These are phyloP conservation scores for Rutilus rutilus DNA, from an alignment of 2,113 vertebrate species.

Conservation along the genomic window DNA sequence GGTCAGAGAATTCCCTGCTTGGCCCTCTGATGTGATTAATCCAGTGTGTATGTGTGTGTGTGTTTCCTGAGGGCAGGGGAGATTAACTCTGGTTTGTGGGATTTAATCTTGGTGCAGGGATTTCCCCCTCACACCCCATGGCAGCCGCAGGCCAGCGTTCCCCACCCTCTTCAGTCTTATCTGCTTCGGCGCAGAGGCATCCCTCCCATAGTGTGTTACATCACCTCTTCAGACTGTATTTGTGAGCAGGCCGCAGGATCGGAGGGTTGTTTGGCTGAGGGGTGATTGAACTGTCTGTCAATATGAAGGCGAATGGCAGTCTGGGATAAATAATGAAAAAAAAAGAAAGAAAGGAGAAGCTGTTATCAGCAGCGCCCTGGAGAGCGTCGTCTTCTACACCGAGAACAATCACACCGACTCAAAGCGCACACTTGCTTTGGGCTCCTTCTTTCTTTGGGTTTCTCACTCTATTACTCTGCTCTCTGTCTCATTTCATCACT, in stretches of 20 bases:
- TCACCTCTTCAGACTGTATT: conserved; percentile 44
- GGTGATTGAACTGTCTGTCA: conserved; percentile 43
- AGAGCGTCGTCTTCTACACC: conserved; percentile 15
- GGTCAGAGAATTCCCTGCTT: conserved; percentile 31
- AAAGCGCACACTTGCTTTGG: conserved; percentile 7
- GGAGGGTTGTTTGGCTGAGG: conserved; percentile 40
- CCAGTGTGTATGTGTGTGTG: conserved; percentile 28
- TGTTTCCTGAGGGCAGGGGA: conserved; percentile 37
- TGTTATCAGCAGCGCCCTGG: conserved; percentile 41
- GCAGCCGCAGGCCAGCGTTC: conserved; percentile 18
- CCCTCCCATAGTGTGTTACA: conserved; percentile 63
- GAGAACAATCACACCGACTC: conserved; percentile 29
- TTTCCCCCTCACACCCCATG: conserved; percentile 43
- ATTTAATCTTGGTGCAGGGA: conserved; percentile 56
- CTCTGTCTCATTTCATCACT: not conserved
- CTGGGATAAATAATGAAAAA: conserved; percentile 40
- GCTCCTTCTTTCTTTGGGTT: not conserved
- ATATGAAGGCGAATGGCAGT: conserved; percentile 41
- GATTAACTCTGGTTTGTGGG: conserved; percentile 50
- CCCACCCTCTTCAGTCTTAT: conserved; percentile 66
- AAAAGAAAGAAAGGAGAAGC: not conserved
- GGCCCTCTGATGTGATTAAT: conserved; percentile 41
- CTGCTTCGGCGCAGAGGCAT: conserved; percentile 67
- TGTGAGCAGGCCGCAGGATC: conserved; percentile 22
- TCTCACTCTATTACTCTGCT: conserved; percentile 14